Conservation (phyloP, 2,113 vertebrate species). For the Emberiza fucata region DNA sequence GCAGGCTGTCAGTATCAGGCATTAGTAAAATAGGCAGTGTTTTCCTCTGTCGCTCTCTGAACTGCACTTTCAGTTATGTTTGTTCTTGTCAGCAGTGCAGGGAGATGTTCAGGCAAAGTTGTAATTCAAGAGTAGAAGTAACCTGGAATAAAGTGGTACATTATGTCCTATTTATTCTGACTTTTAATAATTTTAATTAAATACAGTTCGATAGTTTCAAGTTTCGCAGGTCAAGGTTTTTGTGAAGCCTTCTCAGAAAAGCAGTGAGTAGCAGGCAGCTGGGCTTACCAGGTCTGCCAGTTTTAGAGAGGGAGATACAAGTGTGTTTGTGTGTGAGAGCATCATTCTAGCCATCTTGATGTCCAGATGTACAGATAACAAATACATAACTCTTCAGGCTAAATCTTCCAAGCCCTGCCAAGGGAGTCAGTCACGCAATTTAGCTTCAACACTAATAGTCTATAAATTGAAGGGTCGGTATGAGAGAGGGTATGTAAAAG, state of each 20-base stretch:
- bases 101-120: not conserved
- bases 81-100: not conserved
- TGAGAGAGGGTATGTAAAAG: not conserved
- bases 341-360: not conserved
- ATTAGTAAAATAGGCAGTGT: slow-evolving; percentile 63
- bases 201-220: not conserved
- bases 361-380: not conserved
- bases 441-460: not conserved
- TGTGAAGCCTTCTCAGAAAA: not conserved
- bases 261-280: not conserved
- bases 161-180: not conserved
- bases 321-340: not conserved
- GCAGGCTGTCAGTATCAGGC: slow-evolving; percentile 60
- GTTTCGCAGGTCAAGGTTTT: not conserved
- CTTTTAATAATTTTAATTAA: not conserved
- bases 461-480: not conserved
- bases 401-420: not conserved
- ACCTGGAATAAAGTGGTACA: not conserved
- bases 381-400: not conserved
- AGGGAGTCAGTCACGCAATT: not conserved
- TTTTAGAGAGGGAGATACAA: not conserved
- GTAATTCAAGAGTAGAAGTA: not conserved
- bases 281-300: not conserved
- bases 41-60: slow-evolving; percentile 62
- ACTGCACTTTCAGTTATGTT: slow-evolving; percentile 44